Percentiles rank a stretch among this genome's conserved stretches.
These are phyloP conservation scores for Drosophila ezoana DNA, from an alignment of 2,888 invertebrate genomes.

Conservation along the genomic window DNA sequence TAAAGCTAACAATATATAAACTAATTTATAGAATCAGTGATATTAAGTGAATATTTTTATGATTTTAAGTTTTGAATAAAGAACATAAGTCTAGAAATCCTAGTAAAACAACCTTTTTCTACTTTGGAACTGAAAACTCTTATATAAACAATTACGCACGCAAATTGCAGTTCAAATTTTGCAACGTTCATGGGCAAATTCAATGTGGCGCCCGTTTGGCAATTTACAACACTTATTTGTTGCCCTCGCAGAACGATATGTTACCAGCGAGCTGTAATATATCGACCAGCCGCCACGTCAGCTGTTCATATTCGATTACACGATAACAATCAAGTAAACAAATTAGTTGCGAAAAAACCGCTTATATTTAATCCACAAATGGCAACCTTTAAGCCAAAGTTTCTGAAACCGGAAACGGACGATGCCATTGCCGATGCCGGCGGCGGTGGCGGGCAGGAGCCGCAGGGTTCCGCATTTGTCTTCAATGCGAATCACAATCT, in stretches of 20 bases:
- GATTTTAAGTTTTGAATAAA: constrained; percentile 59
- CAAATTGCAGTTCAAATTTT: not conserved
- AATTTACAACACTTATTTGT: not conserved
- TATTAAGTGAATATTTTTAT: constrained; percentile 72
- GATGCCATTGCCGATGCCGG: constrained; percentile 77
- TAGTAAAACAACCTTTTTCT: not conserved
- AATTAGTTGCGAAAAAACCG: constrained; percentile 5
- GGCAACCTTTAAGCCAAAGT: constrained; percentile 71
- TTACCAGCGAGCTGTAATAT: not conserved
- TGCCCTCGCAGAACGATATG: not conserved
- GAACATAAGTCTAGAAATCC: constrained; percentile 43
- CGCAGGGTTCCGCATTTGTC: constrained; percentile 87
- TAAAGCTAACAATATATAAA: constrained; percentile 42
- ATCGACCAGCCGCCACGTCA: constrained; percentile 4
- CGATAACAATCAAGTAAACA: constrained; percentile 11
- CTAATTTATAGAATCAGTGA: constrained; percentile 70
- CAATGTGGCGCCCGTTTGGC: not conserved
- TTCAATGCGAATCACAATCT: constrained; percentile 94
- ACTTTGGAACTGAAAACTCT: no score
- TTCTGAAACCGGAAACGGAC: constrained; percentile 70
- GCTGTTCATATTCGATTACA: constrained; percentile 1
- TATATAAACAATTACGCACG: not conserved
- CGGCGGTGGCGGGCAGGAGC: constrained; percentile 44
- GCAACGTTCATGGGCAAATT: not conserved
- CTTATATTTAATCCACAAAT: no score